Conservation (phyloP, 2,888 invertebrate species). For the Ectobius pallidus region DNA sequence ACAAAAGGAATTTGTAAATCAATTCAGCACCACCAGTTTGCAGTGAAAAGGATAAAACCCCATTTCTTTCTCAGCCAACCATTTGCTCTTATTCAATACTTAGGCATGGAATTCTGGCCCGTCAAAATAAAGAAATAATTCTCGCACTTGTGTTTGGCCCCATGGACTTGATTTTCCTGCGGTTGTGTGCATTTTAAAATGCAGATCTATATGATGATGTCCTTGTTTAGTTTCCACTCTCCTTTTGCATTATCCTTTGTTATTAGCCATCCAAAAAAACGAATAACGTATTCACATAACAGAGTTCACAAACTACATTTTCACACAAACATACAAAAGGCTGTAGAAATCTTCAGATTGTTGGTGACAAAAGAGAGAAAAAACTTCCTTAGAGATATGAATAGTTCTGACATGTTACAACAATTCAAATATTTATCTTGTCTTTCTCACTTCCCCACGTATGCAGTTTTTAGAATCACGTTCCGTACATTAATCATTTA, state of each 20-base stretch:
- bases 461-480: slow-evolving; percentile 9
- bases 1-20: no score
- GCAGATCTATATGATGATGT: no score
- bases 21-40: no score
- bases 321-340: slow-evolving; percentile 15
- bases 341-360: background rate
- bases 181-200: background rate
- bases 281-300: background rate
- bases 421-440: background rate
- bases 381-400: background rate
- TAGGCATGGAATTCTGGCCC: no score
- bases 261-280: background rate
- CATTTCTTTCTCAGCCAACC: no score
- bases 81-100: no score
- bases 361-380: no score
- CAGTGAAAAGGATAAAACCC: no score
- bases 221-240: background rate
- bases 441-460: no score
- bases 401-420: background rate
- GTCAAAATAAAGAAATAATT: no score
- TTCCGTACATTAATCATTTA: no score
- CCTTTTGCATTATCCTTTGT: background rate
- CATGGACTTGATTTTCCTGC: background rate
- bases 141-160: slow-evolving; percentile 14
- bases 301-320: slow-evolving; percentile 14